Evolutionary conservation across 1,140 invertebrate genomes (phyloP), one percentile per base, ranked within the genome.

Genomic region (Hylaeus anthracinus): DNA sequence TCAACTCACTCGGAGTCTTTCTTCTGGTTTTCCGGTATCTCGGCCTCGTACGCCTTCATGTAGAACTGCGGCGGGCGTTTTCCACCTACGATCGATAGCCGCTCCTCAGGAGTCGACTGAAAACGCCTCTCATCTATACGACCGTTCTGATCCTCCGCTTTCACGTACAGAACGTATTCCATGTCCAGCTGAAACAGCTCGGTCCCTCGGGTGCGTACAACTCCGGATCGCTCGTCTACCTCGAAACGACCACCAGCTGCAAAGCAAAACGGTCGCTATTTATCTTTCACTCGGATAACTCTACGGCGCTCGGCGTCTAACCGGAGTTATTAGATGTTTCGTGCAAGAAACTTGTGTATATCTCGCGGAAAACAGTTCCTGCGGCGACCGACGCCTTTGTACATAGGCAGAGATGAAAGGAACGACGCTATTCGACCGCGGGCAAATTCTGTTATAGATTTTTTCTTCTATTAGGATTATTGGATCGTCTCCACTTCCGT

Each of bases 101-200:
- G 94, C 90, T 98, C 97, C 91, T 99, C 98, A 5, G 96, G 96
- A 39, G 98, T 98, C 1, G 97, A 97, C 92, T 98, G 98, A 92
- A 96, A 98, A 66, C 96, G 94, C 74, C 97, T 95, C 86, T 98
- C 97, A 89, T 98, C 97, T 12, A 98, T 96, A 71, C 97, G 95
- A 39, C 98, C 98, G 91, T 98, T 98, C 92, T 98, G 98, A 94
- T 99, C 98, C 94, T 99, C 98, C 0, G 98, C 98, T 94, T 98
- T 98, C 14, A 99, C 98, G 90, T 99, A 99, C 73, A 99, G 94
- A 26, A 98, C 98, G 91, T 99, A 99, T 90, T 99, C 98, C 97
- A 98, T 98, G 91, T 99, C 98, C 87, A 98, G 92, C 92, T 98
- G 98, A 90, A 99, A 98, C 14, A 97, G 96, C 90, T 98, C 98